Evolutionary conservation across 2,113 vertebrate genomes (phyloP), one percentile per base, ranked within the genome.

Genomic region (Lethenteron reissneri): DNA sequence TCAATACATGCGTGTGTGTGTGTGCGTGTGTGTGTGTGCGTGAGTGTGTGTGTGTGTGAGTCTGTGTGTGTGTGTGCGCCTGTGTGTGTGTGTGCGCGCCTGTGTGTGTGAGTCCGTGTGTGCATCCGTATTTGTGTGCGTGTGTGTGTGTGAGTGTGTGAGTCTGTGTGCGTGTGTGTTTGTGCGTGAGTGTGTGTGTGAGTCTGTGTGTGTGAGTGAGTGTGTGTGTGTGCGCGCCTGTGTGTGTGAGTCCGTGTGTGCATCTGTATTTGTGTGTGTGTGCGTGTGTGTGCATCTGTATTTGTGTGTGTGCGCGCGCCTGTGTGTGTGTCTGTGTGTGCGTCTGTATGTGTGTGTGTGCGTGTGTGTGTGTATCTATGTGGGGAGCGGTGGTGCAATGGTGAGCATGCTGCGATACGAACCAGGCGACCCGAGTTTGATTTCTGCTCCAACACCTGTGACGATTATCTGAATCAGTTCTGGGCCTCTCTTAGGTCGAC

Each of bases 11-110:
- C 60, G 60, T 64, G 60, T 64, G 60, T 64, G 60, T 64, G 60
- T 64, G 60, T 64, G 60, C 1, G 60, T 5, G 60, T 3, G 60
- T 62, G 2, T 62, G 60, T 62, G 17, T 19, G 17, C n/a, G n/a
- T n/a, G n/a, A n/a, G n/a, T n/a, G n/a, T n/a, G 60, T 64, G 60
- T 64, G 60, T 64, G 60, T 64, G 60, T 64, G 60, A 14, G 60
- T 64, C 13, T 64, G 60, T 64, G 60, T 64, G 60, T 64, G 60
- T 64, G n/a, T n/a, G n/a, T n/a, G n/a, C n/a, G n/a, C n/a, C n/a
- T n/a, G n/a, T 19, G 17, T 19, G 17, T 19, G 17, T 19, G 17
- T n/a, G n/a, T n/a, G 60, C 2, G 60, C 17, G 3, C 14, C 60
- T 17, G 14, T 15, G 14, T 14, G 17, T 19, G 17, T n/a, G n/a